phyloP scores from a whole-genome alignment of 2,113 vertebrate genomes.

The Caloenas nicobarica region DNA sequence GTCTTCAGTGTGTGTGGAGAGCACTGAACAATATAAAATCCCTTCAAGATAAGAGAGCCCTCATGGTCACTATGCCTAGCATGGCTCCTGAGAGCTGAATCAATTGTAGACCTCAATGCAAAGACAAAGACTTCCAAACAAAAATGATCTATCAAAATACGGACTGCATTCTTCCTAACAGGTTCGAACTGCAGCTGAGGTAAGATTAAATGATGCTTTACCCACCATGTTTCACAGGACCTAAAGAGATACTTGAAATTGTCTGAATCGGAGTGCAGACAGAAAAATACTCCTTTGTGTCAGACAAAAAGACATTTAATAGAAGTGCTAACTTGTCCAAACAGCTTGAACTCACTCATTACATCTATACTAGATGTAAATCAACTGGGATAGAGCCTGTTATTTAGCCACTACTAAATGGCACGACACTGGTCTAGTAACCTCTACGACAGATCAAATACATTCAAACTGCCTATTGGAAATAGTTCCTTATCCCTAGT shows the following conservation, averaged over 20 bases:
- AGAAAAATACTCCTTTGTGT: background rate
- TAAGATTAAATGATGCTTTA: background rate
- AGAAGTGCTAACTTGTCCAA: background rate
- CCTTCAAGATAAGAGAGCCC: background rate
- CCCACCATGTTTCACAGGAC: background rate
- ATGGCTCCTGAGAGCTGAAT: background rate
- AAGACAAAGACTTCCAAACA: background rate
- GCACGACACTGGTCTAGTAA: background rate
- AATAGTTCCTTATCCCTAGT: background rate
- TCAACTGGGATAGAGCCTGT: background rate
- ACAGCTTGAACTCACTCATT: background rate
- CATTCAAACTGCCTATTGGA: background rate
- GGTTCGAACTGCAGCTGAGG: background rate
- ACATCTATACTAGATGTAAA: background rate
- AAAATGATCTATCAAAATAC: background rate
- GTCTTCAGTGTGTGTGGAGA: no score
- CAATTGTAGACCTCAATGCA: background rate
- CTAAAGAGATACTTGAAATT: background rate
- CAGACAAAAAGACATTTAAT: background rate
- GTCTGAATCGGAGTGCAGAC: fast-evolving
- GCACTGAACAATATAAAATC: background rate
- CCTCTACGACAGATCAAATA: background rate
- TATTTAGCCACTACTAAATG: background rate
- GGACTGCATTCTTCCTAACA: background rate
- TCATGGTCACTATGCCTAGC: background rate